Base-by-base conservation (phyloP, 2,113 vertebrate genomes). In the Mugil cephalus region DNA sequence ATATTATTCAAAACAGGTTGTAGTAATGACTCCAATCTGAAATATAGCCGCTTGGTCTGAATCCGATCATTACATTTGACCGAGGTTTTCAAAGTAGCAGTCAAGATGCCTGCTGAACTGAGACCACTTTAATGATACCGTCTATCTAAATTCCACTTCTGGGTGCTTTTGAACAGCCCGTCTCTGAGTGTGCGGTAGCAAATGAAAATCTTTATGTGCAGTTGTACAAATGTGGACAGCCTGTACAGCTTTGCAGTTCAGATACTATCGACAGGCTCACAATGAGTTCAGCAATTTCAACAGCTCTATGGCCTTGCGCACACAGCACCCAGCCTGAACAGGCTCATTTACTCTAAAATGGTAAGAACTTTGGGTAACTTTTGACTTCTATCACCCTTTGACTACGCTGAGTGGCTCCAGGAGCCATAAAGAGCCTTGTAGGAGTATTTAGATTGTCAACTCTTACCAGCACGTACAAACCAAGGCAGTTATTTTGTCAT, bases 1-100 rank as follows among this genome's bases (percentile, higher is more conserved):
- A 87, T 83, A 87, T 89, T 89, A 81, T 87, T 87, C 69, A 82
- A 74, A 89, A 77, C 67, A 73, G 77, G 61, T 71, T 64, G 68
- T 56, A 65, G 59, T 78, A 79, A 83, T 70, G 75, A 87, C 83
- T 85, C 43, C 63, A 64, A 74, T 78, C 24, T 68, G 9, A 36
- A 78, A 62, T 53, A 7, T 51, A 74, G 17, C 50, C 36, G 53
- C 35, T 55, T 52, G 42, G 47, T 40, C 30, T 59, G 46, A 69
- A 10, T 69, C 35, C 55, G 13, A 66, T 56, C 54, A 68, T 68
- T 80, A 54, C 48, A 59, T 61, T 65, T 82, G 9, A 67, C 7
- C n/a, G 10, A 13, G 17, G 34, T 38, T 52, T 75, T 74, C 35
- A 62, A 56, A 80, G 39, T 21, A 17, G 42, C 48, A 59, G 58